Evolutionary conservation across 2,888 invertebrate genomes (phyloP), one percentile per base, ranked within the genome.

Genomic region (Carabus problematicus): DNA sequence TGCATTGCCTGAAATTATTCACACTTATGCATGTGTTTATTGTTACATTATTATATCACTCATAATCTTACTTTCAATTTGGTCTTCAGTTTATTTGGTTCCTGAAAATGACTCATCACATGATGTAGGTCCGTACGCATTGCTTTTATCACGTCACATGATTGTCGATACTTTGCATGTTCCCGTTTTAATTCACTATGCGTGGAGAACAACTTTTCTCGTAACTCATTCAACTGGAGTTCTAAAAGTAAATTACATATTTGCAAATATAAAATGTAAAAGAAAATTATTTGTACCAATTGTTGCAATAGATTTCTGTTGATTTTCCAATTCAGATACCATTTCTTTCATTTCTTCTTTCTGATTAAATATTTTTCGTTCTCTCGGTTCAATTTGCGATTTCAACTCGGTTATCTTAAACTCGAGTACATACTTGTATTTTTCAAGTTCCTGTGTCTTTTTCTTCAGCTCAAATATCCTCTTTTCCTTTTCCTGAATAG

Each of bases 331-430:
- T 75, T 95, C 94, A 52, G 87, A 87, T 79, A 95, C 94, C 91
- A 95, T 91, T 81, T 91, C 90, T 58, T 86, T 84, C 61, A 93
- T 93, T 78, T 94, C 92, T 71, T 90, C 86, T 75, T 92, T 91
- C 83, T 93, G 91, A 74, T 91, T 90, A 79, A 90, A 89, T 74
- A 96, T 95, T 76, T 92, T 92, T 72, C 89, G 87, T 77, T 95
- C 94, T 74, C 91, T 87, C 0, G 95, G 95, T 77, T 94, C 93
- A 76, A 97, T 93, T 83, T 89, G 87, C 75, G 78, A 78, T 79
- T 93, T 92, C 18, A 96, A 80, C 76, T 97, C 95, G 40, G 91
- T 89, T 70, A 97, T 94, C 81, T 95, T 95, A 78, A 94, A 94
- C 77, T 93, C 93, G 41, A 96, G 82, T 0, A 96, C 94, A 79